phyloP scores from a whole-genome alignment of 2,113 vertebrate species.

The Charadrius vociferus region DNA sequence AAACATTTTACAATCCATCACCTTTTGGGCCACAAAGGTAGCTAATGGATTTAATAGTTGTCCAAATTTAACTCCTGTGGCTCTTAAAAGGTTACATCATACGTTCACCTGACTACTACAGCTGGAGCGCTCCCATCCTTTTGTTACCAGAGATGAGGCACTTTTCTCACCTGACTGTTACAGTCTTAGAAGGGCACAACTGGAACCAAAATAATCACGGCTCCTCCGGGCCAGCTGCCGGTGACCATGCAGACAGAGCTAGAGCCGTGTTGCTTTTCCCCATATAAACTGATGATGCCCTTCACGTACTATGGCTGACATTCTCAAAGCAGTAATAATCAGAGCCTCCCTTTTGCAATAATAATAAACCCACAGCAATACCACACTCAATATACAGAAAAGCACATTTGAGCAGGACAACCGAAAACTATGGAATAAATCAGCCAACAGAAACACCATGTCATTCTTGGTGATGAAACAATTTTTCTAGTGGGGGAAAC shows the following conservation, averaged over 20 bases:
- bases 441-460: background rate
- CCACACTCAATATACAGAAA: background rate
- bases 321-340: background rate
- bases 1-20: background rate
- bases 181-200: background rate
- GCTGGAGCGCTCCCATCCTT: rapidly evolving
- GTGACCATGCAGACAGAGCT: background rate
- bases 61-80: background rate
- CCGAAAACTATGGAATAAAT: background rate
- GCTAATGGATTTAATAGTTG: background rate
- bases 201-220: rapidly evolving
- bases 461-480: background rate
- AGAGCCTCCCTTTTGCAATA: background rate
- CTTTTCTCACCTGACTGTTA: background rate
- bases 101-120: background rate
- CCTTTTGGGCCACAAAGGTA: background rate
- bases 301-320: background rate
- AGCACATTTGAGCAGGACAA: background rate
- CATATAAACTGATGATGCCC: background rate
- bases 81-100: background rate
- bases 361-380: background rate
- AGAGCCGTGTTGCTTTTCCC: background rate
- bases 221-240: background rate
- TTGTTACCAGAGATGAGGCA: background rate
- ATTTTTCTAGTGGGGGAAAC: background rate